Conservation (phyloP, 1,140 invertebrate genomes). For the Oscheius sp. region DNA sequence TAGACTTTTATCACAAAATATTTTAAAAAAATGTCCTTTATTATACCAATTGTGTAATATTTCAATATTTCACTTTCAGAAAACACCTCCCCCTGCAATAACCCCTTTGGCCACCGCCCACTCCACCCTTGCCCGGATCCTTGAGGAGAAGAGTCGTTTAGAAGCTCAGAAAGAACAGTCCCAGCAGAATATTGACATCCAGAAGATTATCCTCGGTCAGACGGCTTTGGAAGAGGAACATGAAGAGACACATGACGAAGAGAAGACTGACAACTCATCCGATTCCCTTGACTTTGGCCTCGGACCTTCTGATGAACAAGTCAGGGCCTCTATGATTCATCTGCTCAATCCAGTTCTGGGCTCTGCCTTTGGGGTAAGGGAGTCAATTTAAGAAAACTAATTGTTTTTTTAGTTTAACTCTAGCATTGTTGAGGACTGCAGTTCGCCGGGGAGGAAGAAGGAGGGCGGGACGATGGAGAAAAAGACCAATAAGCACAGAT, state of each 20-base stretch:
- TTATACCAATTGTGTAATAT: too few species aligned
- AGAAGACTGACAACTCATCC: conserved; percentile 18
- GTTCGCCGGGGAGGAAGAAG: background rate
- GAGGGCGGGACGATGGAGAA: background rate
- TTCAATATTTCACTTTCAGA: background rate
- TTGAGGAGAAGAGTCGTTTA: background rate
- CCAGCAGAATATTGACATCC: background rate
- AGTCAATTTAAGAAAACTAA: too few species aligned
- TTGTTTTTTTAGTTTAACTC: background rate
- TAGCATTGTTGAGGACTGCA: background rate
- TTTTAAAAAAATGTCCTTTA: too few species aligned
- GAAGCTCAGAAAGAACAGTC: background rate
- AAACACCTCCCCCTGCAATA: background rate
- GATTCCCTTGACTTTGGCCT: conserved; percentile 19
- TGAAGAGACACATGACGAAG: background rate
- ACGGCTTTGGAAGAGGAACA: background rate
- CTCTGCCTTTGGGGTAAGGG: background rate
- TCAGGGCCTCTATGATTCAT: conserved; percentile 27
- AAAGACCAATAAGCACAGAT: conserved; percentile 23
- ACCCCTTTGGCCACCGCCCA: background rate
- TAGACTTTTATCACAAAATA: too few species aligned
- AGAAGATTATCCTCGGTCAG: conserved; percentile 6
- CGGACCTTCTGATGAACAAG: conserved; percentile 20
- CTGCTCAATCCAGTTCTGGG: conserved; percentile 9
- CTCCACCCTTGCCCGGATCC: background rate